Base-by-base conservation (phyloP, 2,797 vertebrate genomes). In the Cryptoblepharus egeriae region DNA sequence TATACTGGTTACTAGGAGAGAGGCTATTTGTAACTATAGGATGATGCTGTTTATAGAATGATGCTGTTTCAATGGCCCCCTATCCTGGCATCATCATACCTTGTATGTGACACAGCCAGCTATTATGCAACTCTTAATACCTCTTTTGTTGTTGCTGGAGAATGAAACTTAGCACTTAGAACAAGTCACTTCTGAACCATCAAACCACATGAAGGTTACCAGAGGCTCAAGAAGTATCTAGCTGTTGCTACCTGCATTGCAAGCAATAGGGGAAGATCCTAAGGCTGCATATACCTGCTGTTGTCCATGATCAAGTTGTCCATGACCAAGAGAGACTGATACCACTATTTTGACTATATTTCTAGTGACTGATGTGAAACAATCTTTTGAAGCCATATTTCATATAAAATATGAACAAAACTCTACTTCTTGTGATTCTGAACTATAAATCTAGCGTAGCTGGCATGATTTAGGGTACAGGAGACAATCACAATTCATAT, bases 401-500 rank as follows among this genome's bases (percentile, higher is more conserved):
- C 76, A 83, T 87, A 86, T 88, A 88, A 80, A 85, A 77, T 70
- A 85, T 39, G 30, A 52, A 52, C 15, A 72, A 86, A 75, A 57
- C 88, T 63, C 0, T 52, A 1, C 5, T 15, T 85, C 28, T 20
- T 61, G 18, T 64, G 82, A 82, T 83, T 37, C n/a, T 49, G 82
- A 83, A 75, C 2, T 0, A 55, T 71, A 85, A 82, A 45, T 85
- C 73, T 82, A 70, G 80, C 87, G 65, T 65, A 84, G 79, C 75
- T 60, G 72, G 68, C 77, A 87, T 71, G 86, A 88, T 69, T 45
- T 37, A 30, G 63, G 45, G 80, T 35, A 22, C 57, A 67, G 85
- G 52, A 81, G 69, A 61, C 42, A 69, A 69, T 61, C 39, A 20
- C 64, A 61, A 69, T 69, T 60, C 57, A 49, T 76, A 22, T 76